Percentiles rank a stretch among this genome's conserved stretches.
These are phyloP conservation scores for Sitta europaea DNA, from an alignment of 2,113 vertebrate genomes.

Conservation along the genomic window DNA sequence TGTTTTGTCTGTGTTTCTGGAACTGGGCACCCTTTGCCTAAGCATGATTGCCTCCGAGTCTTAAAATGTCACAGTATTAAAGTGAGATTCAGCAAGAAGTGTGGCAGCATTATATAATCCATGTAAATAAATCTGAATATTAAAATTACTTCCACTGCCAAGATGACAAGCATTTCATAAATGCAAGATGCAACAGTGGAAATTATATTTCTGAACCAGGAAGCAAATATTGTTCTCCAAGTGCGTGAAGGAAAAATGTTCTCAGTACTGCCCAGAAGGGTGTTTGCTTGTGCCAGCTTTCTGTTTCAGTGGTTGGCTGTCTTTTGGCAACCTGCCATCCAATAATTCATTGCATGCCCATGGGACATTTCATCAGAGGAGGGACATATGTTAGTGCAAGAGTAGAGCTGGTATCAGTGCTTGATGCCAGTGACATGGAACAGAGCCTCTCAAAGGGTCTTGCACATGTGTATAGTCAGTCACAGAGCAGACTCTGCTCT, in stretches of 20 bases:
- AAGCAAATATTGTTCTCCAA: neutral
- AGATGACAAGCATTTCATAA: neutral
- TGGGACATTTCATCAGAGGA: neutral
- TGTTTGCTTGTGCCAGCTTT: neutral
- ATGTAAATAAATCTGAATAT: neutral
- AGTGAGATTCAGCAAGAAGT: neutral
- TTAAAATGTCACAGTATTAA: neutral
- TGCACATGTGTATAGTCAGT: neutral
- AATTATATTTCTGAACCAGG: neutral
- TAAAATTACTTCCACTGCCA: neutral
- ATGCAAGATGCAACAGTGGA: neutral
- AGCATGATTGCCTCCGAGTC: neutral
- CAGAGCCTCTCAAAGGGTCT: neutral
- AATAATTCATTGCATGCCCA: neutral
- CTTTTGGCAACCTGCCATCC: neutral
- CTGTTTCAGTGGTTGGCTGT: neutral
- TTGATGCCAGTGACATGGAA: neutral
- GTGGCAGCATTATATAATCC: neutral
- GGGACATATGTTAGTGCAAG: constrained; percentile 8
- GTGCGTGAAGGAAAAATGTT: neutral
- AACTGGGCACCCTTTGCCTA: neutral
- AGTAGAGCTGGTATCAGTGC: neutral
- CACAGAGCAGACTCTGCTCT: neutral
- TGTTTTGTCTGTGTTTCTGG: neutral
- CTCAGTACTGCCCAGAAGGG: neutral